Base-by-base conservation (phyloP, 2,113 vertebrate species). In the Camelus bactrianus region DNA sequence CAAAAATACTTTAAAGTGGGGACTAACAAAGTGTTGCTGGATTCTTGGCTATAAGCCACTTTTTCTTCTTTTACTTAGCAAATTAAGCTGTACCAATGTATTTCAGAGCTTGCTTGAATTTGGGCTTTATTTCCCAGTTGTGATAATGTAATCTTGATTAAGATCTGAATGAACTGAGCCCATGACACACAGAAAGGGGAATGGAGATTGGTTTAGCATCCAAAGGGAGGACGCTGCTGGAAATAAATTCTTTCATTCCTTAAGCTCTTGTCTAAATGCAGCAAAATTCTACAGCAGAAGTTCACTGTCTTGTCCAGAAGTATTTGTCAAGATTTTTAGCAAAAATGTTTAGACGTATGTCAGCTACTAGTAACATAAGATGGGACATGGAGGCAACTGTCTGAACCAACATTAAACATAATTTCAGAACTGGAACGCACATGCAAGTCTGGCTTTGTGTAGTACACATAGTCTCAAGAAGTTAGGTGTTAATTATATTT, bases 321-420 rank as follows among this genome's bases (percentile, higher is more conserved):
- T 60, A 16, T 94, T n/a, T 94, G 35, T 93, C 58, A 93, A 13
- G 50, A 83, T 82, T 91, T 87, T 76, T 35, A 64, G 93, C 26
- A 52, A 76, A 76, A 95, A 82, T 88, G 75, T 82, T 93, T 95
- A 95, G 87, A 87, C 60, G 14, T 72, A 54, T 83, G 50, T 93
- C 76, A 76, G 60, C 46, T 87, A 93, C 81, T 83, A 64, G 24
- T 48, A 56, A 83, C 35, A 9, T 87, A 87, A 83, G 76, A 62
- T 97, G 60, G 42, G 75, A 42, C 87, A n/a, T 70, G 60, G 42
- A 84, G 87, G 60, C 26, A 91, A 70, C 75, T 82, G 32, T 79
- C 26, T 67, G 65, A 82, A 86, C 20, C 38, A 76, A 62, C 50
- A 60, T 87, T 90, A 81, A 89, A 83, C 48, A 64, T 38, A 69